These are phyloP conservation scores for Bergia puertoricense DNA, from an alignment of 92 coral and sea anemone species.

Conservation along the genomic window DNA sequence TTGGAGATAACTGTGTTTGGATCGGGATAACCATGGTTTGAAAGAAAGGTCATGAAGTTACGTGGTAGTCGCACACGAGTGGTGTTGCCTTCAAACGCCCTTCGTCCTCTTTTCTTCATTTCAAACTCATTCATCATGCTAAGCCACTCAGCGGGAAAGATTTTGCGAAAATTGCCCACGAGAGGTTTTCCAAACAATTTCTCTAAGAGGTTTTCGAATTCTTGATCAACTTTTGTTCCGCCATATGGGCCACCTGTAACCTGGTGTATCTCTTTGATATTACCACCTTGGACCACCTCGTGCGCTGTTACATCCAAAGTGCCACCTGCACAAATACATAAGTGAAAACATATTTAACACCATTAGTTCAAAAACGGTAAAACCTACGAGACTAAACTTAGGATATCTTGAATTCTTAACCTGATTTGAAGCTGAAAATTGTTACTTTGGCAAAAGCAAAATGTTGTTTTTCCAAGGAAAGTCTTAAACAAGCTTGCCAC, in stretches of 20 bases:
- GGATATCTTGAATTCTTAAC: no score
- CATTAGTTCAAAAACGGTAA: no score
- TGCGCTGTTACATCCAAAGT: conserved; percentile 52
- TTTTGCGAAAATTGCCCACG: conserved; percentile 34
- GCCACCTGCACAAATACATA: conserved; percentile 39
- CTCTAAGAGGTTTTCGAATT: conserved; percentile 44
- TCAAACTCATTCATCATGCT: conserved; percentile 57
- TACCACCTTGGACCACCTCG: conserved; percentile 45
- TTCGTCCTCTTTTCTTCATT: conserved; percentile 45
- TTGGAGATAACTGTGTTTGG: not conserved
- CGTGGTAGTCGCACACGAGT: conserved; percentile 40
- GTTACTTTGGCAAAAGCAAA: no score
- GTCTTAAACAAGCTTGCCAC: no score
- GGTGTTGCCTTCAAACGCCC: conserved; percentile 24
- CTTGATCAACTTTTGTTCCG: conserved; percentile 54
- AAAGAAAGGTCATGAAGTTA: conserved; percentile 40
- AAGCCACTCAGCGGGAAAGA: conserved; percentile 49
- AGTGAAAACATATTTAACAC: no score
- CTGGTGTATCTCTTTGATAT: conserved; percentile 51
- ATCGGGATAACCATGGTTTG: conserved; percentile 17
- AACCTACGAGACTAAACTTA: no score
- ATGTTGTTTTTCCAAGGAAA: no score
- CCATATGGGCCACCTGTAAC: conserved; percentile 57
- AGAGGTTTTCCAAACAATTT: conserved; percentile 48
- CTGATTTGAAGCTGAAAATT: no score